Evolutionary conservation across 2,888 invertebrate genomes (phyloP).

Genomic region (Harpagoxenus sublaevis): DNA sequence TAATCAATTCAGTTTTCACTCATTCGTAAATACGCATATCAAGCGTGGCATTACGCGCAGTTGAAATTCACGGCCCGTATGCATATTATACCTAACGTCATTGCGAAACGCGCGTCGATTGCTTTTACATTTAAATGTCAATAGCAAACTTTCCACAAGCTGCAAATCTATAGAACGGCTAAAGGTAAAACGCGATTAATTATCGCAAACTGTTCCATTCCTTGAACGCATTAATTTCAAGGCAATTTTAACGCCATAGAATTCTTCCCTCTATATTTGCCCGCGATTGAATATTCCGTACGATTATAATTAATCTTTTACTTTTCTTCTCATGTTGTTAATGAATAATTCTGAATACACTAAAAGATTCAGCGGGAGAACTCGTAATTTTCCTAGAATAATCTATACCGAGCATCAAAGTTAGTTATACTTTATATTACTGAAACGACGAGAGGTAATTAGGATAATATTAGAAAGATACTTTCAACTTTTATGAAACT

Average conservation of each 20-base stretch:
- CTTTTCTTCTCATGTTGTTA: neutral
- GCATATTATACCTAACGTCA: neutral
- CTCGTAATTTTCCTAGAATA: neutral
- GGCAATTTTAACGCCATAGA: neutral
- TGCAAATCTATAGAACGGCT: neutral
- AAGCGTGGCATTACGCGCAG: neutral
- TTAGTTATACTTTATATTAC: conserved; percentile 23
- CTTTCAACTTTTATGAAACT: conserved; percentile 5
- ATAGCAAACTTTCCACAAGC: conserved; percentile 6
- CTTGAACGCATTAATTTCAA: neutral
- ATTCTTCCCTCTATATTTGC: neutral
- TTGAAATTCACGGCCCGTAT: neutral
- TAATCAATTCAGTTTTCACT: conserved; percentile 26
- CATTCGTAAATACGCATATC: conserved; percentile 1
- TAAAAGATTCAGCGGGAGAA: neutral
- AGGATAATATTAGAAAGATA: conserved; percentile 20
- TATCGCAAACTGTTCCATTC: neutral
- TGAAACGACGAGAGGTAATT: neutral
- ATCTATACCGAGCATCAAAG: neutral
- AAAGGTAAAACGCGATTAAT: neutral
- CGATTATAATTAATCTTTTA: neutral
- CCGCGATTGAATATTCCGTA: neutral
- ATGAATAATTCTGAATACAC: neutral
- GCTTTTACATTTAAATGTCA: conserved; percentile 33
- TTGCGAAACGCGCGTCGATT: neutral